Base-by-base conservation (phyloP, 2,888 invertebrate species). In the Ennomos quercinarius region DNA sequence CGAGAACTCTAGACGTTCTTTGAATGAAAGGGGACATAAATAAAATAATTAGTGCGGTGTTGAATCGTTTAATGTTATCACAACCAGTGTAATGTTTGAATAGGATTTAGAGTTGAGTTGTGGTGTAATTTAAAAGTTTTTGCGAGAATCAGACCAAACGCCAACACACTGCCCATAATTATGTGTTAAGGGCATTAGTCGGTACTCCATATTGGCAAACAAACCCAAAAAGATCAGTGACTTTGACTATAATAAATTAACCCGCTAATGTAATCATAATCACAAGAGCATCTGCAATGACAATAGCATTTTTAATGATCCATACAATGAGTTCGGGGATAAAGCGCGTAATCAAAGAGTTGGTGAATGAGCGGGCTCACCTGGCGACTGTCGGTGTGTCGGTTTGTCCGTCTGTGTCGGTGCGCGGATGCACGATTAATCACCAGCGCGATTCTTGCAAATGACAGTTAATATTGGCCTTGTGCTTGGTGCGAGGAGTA, bases 31-130 rank as follows among this genome's bases (percentile, higher is more conserved):
- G 68, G 76, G 74, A 77, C 78, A 77, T 74, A 83, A 83, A 86
- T 83, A 83, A 81, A 86, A 88, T 89, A 89, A 89, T 90, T 90
- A 89, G 88, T 88, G 78, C 74, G 83, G 89, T 87, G 89, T 87
- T 86, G 84, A 82, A 71, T 77, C 81, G 81, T 81, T 84, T 83
- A 84, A 66, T 70, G 74, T 83, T 81, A 83, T 81, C 72, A 76
- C 73, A 72, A 76, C 83, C 74, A 83, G 79, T 82, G 74, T 6
- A 27, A 77, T 78, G 76, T 81, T 80, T 80, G 78, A 84, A 83
- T 80, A 68, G 74, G 68, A 69, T 71, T 67, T 43, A 56, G 43
- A 35, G 17, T 42, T 53, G 27, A 61, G 35, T 11, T 9, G 55
- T 61, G 68, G 63, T 64, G 12, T 54, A 71, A 72, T 62, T 55